Base-by-base conservation (phyloP, 1,140 invertebrate species). In the Pinna nobilis region DNA sequence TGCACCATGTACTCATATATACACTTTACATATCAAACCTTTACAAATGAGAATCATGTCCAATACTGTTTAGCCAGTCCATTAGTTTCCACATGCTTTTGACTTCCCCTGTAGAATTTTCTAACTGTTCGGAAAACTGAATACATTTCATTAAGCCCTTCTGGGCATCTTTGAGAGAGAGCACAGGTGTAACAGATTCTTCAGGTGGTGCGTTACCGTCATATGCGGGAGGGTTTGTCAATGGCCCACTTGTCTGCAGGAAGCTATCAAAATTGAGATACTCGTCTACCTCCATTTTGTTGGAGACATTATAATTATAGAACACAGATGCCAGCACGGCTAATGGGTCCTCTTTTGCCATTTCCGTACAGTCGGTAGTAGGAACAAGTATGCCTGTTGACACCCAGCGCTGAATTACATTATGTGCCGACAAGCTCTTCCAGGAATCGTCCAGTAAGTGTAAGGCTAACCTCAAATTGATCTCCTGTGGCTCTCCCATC, bases 31-130 rank as follows among this genome's bases (percentile, higher is more conserved):
- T n/a, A n/a, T n/a, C n/a, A n/a, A n/a, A n/a, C n/a, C n/a, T n/a
- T n/a, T n/a, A n/a, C n/a, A n/a, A n/a, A n/a, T n/a, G n/a, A n/a
- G n/a, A n/a, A n/a, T n/a, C n/a, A n/a, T n/a, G n/a, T n/a, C n/a
- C n/a, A n/a, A n/a, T n/a, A n/a, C n/a, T 59, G 37, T 59, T 33
- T 18, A 59, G 37, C 55, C 55, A 59, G 9, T 59, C 37, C 55
- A 59, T 59, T 33, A 59, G 33, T 7, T 59, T 59, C 55, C 55
- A 59, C 55, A 59, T 59, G 0, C 30, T 59, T 33, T 59, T 30
- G 33, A 59, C 33, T 18, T 59, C 37, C 55, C 37, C 30, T 1
- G 55, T 59, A 59, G 55, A 30, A 33, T 59, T 59, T 59, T 59
- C 55, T 35, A 33, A 35, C 20, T 59, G 55, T 35, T 59, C 55